Evolutionary conservation across 1,140 invertebrate species (phyloP), one percentile per base, ranked within the genome.

Genomic region (Drosophila ironensis): DNA sequence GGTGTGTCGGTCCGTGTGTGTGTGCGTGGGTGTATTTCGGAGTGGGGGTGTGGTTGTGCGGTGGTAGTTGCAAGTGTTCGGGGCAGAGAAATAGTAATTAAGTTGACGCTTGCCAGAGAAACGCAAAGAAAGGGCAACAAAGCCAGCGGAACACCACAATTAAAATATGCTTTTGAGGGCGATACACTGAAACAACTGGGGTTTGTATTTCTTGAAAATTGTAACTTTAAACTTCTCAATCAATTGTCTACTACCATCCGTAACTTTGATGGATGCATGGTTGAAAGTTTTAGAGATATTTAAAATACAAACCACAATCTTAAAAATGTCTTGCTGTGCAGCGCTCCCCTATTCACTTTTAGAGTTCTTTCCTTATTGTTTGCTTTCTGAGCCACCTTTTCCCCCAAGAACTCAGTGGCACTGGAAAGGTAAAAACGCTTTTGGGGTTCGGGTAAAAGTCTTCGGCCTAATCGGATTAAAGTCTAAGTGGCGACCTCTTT

Each of bases 21-120:
- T 33, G 30, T 41, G 50, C 12, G 48, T 52, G 70, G 28, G 33
- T 19, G 16, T 40, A 12, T 57, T n/a, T n/a, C n/a, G n/a, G n/a
- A n/a, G n/a, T n/a, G n/a, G n/a, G 42, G 45, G 45, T 48, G 48
- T 57, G 48, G 28, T 28, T 47, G 52, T 40, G 60, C 35, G 24
- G 24, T 16, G 30, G 46, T 40, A 25, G 46, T 28, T n/a, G 45
- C 27, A 16, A 41, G 37, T 40, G 50, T 61, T 50, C 33, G 53
- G 33, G 41, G 70, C 56, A 80, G 59, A 84, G 77, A 82, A 82
- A 82, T 73, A 60, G 78, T 82, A 84, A 82, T 82, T 82, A 82
- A 82, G 77, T 82, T 82, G 78, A 81, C 76, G 53, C 47, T 69
- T 74, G 66, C 64, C 57, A 66, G 72, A 50, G 67, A 40, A 46